Percentiles rank a stretch among this genome's conserved stretches.
These are phyloP conservation scores for Paedocypris micromegethes DNA, from an alignment of 2,797 vertebrate genomes.

Conservation along the genomic window DNA sequence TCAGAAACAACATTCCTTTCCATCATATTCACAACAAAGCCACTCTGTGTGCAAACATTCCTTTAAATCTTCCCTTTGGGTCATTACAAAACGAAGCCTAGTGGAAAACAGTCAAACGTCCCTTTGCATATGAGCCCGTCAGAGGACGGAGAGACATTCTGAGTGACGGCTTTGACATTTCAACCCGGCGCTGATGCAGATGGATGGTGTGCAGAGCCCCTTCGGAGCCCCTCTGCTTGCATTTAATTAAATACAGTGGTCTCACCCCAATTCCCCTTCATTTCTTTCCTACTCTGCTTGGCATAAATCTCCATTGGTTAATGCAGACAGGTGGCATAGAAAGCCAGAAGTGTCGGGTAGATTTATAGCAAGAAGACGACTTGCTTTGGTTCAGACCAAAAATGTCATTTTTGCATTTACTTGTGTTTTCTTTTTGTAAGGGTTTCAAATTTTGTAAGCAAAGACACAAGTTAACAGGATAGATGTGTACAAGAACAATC, in stretches of 20 bases:
- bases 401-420: too few species aligned
- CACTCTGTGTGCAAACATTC: slow-evolving; percentile 26
- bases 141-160: slow-evolving; percentile 29
- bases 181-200: slow-evolving; percentile 14
- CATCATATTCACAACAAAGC: not conserved
- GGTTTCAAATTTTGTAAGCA: too few species aligned
- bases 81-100: slow-evolving; percentile 22
- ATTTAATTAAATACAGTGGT: slow-evolving; percentile 39
- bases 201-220: slow-evolving; percentile 6
- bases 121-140: slow-evolving; percentile 31
- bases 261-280: slow-evolving; percentile 17
- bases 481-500: too few species aligned
- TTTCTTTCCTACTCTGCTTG: slow-evolving; percentile 10
- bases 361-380: not conserved
- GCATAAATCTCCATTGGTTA: slow-evolving; percentile 43
- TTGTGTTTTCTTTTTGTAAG: too few species aligned
- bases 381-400: too few species aligned
- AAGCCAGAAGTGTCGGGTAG: slow-evolving; percentile 18
- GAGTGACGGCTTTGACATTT: slow-evolving; percentile 50
- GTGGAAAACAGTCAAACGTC: slow-evolving; percentile 38
- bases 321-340: slow-evolving; percentile 28
- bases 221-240: slow-evolving; percentile 23
- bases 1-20: not conserved
- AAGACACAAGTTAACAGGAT: too few species aligned
- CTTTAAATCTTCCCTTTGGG: slow-evolving; percentile 27